Conservation (phyloP, 2,888 invertebrate species). For the Agrochola lota region DNA sequence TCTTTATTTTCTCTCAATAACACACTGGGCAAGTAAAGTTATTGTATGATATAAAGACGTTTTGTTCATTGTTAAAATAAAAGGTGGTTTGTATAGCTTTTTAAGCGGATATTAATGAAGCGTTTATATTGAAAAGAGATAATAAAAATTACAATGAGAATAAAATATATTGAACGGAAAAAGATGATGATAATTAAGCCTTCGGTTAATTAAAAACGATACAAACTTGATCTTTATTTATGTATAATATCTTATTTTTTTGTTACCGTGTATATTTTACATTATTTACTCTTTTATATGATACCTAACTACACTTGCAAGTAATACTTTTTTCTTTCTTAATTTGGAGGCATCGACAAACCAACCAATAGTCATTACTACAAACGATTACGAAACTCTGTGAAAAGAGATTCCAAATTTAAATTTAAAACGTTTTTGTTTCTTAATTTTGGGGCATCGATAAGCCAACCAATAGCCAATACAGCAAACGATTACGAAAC, state of each 20-base stretch:
- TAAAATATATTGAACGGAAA: neutral
- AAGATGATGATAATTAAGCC: neutral
- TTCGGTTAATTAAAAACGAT: neutral
- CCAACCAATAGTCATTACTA: constrained; percentile 10
- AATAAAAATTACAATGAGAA: neutral
- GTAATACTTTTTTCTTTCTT: neutral
- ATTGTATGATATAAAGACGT: constrained; percentile 72
- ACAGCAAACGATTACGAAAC: constrained; percentile 43
- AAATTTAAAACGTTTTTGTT: constrained; percentile 73
- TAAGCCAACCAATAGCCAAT: constrained; percentile 8
- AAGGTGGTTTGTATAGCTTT: constrained; percentile 8
- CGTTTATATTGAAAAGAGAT: constrained; percentile 16
- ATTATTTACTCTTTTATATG: too few species aligned
- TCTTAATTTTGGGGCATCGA: neutral
- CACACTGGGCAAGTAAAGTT: constrained; percentile 65
- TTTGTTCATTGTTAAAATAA: constrained; percentile 59
- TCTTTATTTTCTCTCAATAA: constrained; percentile 68
- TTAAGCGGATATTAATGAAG: constrained; percentile 28
- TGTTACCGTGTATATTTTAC: too few species aligned
- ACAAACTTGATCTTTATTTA: neutral
- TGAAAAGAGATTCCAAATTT: constrained; percentile 73
- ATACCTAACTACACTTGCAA: too few species aligned
- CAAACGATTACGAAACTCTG: constrained; percentile 50
- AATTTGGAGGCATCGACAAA: neutral
- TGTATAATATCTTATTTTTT: neutral